phyloP scores from a whole-genome alignment of 2,797 vertebrate species.

The Gymnopithys bicolor region DNA sequence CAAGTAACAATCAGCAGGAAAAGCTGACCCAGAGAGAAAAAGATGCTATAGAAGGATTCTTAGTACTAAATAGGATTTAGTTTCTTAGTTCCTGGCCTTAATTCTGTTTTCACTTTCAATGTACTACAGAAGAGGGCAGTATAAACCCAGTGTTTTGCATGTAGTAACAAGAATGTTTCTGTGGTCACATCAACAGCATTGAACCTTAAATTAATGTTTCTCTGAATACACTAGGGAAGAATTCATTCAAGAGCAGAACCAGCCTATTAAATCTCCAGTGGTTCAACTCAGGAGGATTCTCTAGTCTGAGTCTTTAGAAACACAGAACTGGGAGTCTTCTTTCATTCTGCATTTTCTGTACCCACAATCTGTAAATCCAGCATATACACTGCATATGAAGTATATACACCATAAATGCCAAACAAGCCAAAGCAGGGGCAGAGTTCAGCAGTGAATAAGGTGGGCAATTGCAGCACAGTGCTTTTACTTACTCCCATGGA shows the following conservation, averaged over 20 bases:
- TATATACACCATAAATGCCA: not conserved
- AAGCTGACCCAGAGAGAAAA: not conserved
- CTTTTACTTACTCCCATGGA: not conserved
- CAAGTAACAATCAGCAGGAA: not conserved
- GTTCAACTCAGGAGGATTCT: not conserved
- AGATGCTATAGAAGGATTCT: not conserved
- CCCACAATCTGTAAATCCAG: not conserved
- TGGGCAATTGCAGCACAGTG: not conserved
- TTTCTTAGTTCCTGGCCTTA: not conserved
- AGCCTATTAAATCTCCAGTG: not conserved
- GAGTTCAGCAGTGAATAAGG: not conserved
- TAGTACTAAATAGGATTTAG: not conserved
- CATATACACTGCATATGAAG: not conserved
- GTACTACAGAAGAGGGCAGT: slow-evolving; percentile 56
- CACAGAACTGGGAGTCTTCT: not conserved
- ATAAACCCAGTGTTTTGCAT: not conserved
- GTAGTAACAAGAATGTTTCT: not conserved
- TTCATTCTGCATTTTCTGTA: not conserved
- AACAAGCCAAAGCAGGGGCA: not conserved
- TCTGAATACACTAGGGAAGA: not conserved
- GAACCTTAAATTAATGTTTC: not conserved
- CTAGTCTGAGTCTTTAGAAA: not conserved
- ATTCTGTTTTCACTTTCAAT: not conserved
- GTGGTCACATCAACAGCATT: not conserved
- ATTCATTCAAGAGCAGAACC: not conserved